Conservation (phyloP, 2,888 invertebrate species). For the Oscheius sp. region DNA sequence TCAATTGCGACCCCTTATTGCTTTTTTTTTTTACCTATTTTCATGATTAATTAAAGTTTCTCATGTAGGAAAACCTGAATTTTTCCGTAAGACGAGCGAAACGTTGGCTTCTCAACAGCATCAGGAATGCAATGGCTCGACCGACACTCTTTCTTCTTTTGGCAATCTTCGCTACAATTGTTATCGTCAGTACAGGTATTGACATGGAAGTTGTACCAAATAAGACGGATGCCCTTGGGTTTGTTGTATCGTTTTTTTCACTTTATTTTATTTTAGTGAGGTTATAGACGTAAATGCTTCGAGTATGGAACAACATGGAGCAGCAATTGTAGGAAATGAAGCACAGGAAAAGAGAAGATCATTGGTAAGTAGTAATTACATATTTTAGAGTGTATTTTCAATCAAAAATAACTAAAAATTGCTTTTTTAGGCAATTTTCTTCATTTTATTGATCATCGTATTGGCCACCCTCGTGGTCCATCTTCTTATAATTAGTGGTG, state of each 20-base stretch:
- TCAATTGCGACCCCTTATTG: background rate
- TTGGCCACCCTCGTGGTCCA: conserved; percentile 93
- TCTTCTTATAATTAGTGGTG: conserved; percentile 90
- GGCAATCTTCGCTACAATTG: background rate
- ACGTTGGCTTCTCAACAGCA: too few species aligned
- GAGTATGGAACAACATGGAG: conserved; percentile 51
- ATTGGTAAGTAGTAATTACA: conserved; percentile 32
- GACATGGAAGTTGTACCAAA: conserved; percentile 31
- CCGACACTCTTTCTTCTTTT: background rate
- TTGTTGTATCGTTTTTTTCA: conserved; percentile 18
- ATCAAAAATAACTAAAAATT: background rate
- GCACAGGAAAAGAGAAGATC: conserved; percentile 56
- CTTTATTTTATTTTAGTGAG: conserved; percentile 13
- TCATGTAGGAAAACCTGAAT: too few species aligned
- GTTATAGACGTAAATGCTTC: conserved; percentile 45
- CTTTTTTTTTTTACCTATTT: background rate
- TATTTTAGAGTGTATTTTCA: too few species aligned
- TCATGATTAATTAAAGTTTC: background rate
- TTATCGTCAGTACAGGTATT: background rate
- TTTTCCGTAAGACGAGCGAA: too few species aligned
- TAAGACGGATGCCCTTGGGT: conserved; percentile 49
- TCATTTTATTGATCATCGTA: conserved; percentile 92
- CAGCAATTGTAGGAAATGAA: conserved; percentile 53
- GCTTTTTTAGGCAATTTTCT: conserved; percentile 83
- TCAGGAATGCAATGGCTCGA: conserved; percentile 25